Base-by-base conservation (phyloP, 92 coral and sea anemone genomes). In the Phymanthus crucifer region DNA sequence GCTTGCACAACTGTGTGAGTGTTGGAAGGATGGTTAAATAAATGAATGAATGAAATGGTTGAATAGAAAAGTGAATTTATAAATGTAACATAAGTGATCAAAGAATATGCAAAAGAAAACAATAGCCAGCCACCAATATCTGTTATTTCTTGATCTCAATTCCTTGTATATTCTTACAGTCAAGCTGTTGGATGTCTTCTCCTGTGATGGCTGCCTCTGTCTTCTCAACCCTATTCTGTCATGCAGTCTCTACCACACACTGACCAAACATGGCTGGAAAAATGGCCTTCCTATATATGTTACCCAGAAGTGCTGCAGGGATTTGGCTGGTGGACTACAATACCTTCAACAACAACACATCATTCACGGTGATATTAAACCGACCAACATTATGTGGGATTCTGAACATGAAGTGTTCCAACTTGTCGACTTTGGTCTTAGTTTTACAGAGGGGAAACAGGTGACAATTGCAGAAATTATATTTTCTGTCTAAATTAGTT, bases 301-400 rank as follows among this genome's bases (percentile, higher is more conserved):
- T 58, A 78, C 90, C 37, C 91, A 80, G 74, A 85, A 86, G 78
- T 88, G 93, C 81, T 77, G 92, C 68, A 52, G 50, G 50, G 91
- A 93, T 71, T 70, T 95, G 77, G 73, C 86, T 31, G 65, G 56
- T 57, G 98, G 92, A 14, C 71, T 93, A 27, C 40, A 74, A 33
- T 93, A 74, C 73, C 88, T 95, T 14, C 78, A 77, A 43, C 32
- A 75, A 21, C 50, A 77, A 31, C 66, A 77, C 38, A 85, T 95
- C 32, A 77, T 95, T 40, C 98, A 95, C 75, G 97, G 92, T 16
- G 98, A 95, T 73, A 78, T 95, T 27, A 95, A 95, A 85, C 89
- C 89, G 33, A 81, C 85, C 34, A 95, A 95, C 33, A 70, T 95
- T 58, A 90, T 95, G 92, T 95, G 98, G 98, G 93, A 89, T 89